phyloP scores from a whole-genome alignment of 1,140 invertebrate genomes.

The Conus ventricosus region DNA sequence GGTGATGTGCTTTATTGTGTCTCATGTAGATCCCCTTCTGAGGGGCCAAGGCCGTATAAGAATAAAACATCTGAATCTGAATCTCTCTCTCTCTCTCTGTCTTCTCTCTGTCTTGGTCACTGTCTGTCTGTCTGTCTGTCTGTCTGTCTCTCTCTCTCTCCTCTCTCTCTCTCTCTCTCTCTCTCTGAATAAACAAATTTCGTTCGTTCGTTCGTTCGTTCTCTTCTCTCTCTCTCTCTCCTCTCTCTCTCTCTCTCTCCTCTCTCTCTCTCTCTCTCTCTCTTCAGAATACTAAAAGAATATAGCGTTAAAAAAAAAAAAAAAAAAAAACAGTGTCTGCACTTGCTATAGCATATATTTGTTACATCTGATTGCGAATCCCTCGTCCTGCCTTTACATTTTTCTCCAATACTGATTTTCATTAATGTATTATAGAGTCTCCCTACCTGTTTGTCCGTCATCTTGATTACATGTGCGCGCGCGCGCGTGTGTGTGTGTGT shows the following conservation, averaged over 20 bases:
- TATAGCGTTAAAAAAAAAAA: no score
- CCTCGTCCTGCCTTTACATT: not conserved
- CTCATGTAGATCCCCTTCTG: no score
- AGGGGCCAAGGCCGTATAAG: no score
- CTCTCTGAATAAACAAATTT: no score
- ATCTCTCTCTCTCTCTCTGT: constrained; percentile 26
- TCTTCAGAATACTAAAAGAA: no score
- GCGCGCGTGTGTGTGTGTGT: no score
- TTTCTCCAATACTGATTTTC: not conserved
- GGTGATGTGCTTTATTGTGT: no score
- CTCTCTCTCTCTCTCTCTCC: constrained; percentile 36
- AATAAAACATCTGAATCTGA: no score
- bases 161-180: constrained; percentile 30
- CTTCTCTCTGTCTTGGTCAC: constrained; percentile 14
- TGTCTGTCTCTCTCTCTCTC: not conserved
- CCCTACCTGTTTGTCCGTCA: no score
- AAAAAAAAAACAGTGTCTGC: no score
- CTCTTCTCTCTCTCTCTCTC: not conserved
- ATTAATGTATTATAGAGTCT: not conserved
- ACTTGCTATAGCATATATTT: not conserved
- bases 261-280: not conserved
- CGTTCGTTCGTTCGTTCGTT: no score
- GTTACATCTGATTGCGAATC: not conserved
- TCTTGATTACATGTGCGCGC: no score
- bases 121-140: not conserved